Evolutionary conservation across 2,797 vertebrate species (phyloP).

Genomic region (Morus bassanus): DNA sequence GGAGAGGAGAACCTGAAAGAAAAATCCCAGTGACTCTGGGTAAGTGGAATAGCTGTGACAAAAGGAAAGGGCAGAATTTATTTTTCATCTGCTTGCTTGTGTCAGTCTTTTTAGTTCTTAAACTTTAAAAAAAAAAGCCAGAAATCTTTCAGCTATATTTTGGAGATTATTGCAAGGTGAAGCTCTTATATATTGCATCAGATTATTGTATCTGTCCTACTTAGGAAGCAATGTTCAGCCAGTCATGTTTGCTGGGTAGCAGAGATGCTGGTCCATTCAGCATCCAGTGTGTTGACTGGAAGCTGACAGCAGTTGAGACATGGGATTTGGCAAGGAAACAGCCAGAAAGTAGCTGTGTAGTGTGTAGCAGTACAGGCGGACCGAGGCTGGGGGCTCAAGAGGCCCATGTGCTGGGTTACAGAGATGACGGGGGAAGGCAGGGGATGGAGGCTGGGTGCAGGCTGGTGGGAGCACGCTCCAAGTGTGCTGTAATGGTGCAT

Average conservation of each 20-base stretch:
- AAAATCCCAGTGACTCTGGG: background rate
- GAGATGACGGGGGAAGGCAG: background rate
- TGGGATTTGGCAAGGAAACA: background rate
- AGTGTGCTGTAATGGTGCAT: background rate
- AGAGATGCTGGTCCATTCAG: background rate
- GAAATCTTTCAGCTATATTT: rapidly evolving
- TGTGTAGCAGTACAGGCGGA: background rate
- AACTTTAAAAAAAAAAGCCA: background rate
- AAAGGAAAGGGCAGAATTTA: background rate
- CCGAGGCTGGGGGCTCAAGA: background rate
- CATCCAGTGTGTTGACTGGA: background rate
- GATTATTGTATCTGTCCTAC: background rate
- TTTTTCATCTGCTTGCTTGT: background rate
- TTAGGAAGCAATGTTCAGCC: background rate
- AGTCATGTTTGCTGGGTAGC: background rate
- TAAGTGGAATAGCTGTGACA: background rate
- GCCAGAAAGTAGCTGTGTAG: background rate
- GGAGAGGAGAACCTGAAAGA: background rate
- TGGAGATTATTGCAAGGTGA: background rate
- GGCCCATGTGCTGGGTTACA: background rate
- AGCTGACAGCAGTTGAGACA: background rate
- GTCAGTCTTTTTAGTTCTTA: background rate
- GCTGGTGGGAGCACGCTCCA: background rate
- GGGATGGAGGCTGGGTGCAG: background rate
- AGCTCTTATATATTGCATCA: background rate